phyloP scores from a whole-genome alignment of 2,797 vertebrate genomes.

The Cyclura pinguis region DNA sequence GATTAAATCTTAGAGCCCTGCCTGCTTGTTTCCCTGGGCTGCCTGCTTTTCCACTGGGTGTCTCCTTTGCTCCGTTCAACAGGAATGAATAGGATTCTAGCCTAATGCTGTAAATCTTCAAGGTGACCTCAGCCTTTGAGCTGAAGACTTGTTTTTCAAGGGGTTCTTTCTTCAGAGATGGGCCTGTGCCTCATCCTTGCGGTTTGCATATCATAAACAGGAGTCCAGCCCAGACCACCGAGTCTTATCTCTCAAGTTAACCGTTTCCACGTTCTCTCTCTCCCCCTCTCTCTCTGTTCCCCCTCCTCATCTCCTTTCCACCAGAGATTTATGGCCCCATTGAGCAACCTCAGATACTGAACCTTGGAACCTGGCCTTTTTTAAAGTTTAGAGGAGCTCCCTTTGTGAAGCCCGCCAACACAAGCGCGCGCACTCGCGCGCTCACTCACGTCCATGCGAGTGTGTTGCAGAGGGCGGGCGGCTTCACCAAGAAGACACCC shows the following conservation, averaged over 20 bases:
- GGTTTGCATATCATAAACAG: slow-evolving; percentile 85
- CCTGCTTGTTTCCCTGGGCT: slow-evolving; percentile 59
- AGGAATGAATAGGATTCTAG: slow-evolving; percentile 61
- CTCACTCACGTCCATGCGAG: not conserved
- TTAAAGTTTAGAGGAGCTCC: slow-evolving; percentile 70
- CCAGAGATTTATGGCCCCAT: slow-evolving; percentile 85
- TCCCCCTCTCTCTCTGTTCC: not conserved
- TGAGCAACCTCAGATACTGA: slow-evolving; percentile 79
- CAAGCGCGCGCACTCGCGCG: slow-evolving; percentile 29
- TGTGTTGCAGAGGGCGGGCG: not conserved
- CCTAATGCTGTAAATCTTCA: slow-evolving; percentile 66
- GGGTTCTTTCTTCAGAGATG: slow-evolving; percentile 73
- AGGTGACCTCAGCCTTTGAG: slow-evolving; percentile 73
- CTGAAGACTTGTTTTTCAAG: slow-evolving; percentile 63
- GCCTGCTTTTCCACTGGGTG: slow-evolving; percentile 50
- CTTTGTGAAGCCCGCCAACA: slow-evolving; percentile 62
- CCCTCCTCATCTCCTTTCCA: slow-evolving; percentile 63
- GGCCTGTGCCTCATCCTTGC: slow-evolving; percentile 85
- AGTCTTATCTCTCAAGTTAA: slow-evolving; percentile 84
- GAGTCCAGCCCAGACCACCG: slow-evolving; percentile 86
- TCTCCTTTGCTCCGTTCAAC: slow-evolving; percentile 58
- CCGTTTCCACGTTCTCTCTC: slow-evolving; percentile 81
- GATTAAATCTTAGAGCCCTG: slow-evolving; percentile 68
- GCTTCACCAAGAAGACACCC: slow-evolving; percentile 46
- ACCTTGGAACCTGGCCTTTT: slow-evolving; percentile 76